Percentiles rank a stretch among this genome's conserved stretches.
phyloP scores from a whole-genome alignment of 2,797 vertebrate species.

The Lophius americanus region DNA sequence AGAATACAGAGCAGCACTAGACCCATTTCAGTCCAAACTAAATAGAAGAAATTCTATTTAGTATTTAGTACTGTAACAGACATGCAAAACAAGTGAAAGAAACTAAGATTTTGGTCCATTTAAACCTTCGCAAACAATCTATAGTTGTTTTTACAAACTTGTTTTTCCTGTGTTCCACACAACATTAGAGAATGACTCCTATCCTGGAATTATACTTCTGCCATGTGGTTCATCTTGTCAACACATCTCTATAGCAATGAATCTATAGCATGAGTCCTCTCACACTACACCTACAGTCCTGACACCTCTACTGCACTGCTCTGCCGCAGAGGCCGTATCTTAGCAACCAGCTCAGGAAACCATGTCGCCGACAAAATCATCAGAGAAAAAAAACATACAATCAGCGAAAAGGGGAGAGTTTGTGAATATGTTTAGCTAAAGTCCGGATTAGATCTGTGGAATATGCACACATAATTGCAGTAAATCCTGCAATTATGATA shows the following conservation, averaged over 20 bases:
- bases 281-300: constrained; percentile 74
- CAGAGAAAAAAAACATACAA: constrained; percentile 59
- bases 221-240: constrained; percentile 52
- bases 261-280: constrained; percentile 50
- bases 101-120: no score
- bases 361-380: constrained; percentile 88
- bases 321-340: constrained; percentile 89
- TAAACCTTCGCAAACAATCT: no score
- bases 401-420: constrained; percentile 71
- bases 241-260: constrained; percentile 28
- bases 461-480: not conserved
- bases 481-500: not conserved
- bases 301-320: constrained; percentile 84
- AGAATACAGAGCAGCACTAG: constrained; percentile 18
- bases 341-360: constrained; percentile 91
- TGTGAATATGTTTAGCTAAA: constrained; percentile 38
- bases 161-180: not conserved
- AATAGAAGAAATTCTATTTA: not conserved
- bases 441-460: no score
- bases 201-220: constrained; percentile 28
- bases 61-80: not conserved
- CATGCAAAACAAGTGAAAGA: not conserved
- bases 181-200: constrained; percentile 4
- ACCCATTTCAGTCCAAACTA: no score
- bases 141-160: no score